phyloP scores from a whole-genome alignment of 2,888 invertebrate species.

The Uloborus plumipes region DNA sequence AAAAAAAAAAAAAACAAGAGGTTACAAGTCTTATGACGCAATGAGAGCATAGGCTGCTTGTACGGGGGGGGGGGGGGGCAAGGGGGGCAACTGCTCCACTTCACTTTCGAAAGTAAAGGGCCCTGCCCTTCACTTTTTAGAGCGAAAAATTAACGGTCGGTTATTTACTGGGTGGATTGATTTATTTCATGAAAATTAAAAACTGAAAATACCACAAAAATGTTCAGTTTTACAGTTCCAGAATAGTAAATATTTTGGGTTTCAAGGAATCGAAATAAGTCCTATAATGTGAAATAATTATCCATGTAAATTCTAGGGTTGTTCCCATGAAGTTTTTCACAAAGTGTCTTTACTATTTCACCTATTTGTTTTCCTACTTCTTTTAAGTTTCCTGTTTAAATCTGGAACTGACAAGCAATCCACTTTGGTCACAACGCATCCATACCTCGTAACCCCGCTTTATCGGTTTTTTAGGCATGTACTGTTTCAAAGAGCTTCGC shows the following conservation, averaged over 20 bases:
- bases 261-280: background rate
- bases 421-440: slow-evolving; percentile 11
- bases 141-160: too few species aligned
- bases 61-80: too few species aligned
- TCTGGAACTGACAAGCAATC: slow-evolving; percentile 4
- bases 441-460: slow-evolving; percentile 23
- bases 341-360: background rate
- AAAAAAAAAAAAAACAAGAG: too few species aligned
- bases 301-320: background rate
- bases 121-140: too few species aligned
- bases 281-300: slow-evolving; percentile 9
- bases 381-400: background rate
- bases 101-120: too few species aligned
- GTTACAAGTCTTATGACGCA: too few species aligned
- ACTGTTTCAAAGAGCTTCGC: slow-evolving; percentile 20
- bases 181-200: too few species aligned
- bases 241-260: background rate
- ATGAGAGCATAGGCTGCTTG: too few species aligned
- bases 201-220: too few species aligned
- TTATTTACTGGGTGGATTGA: too few species aligned
- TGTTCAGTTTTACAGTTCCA: slow-evolving; percentile 8
- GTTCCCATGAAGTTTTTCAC: slow-evolving; percentile 1
- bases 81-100: too few species aligned
- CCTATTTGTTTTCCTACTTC: background rate
- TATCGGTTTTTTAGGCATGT: slow-evolving; percentile 23